These are phyloP conservation scores for Eudyptes chrysolophus DNA, from an alignment of 2,113 vertebrate genomes.

Conservation along the genomic window DNA sequence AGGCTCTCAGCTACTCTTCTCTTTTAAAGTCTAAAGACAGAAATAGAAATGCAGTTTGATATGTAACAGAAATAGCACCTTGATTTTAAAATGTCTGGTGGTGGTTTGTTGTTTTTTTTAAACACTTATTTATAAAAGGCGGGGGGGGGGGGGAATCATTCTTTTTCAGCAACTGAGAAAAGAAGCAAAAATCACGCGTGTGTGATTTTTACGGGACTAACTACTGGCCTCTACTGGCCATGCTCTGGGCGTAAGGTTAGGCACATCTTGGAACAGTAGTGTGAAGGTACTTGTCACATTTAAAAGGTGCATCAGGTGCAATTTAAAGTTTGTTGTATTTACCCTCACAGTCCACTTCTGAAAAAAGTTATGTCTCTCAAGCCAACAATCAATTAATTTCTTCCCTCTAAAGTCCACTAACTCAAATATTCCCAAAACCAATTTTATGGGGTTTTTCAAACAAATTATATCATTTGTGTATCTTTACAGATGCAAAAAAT, in stretches of 20 bases:
- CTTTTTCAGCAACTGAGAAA: not conserved
- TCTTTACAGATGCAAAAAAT: not conserved
- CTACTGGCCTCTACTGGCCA: not conserved
- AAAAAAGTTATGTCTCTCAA: not conserved
- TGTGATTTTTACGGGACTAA: not conserved
- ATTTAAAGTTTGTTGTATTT: not conserved
- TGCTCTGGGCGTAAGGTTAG: not conserved
- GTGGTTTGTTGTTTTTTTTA: not conserved
- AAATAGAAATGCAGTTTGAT: not conserved
- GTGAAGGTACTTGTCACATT: not conserved
- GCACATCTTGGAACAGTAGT: not conserved
- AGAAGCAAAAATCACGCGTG: not conserved
- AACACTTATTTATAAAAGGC: not conserved
- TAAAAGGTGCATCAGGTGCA: not conserved
- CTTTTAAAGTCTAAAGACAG: not conserved
- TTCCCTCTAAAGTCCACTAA: not conserved
- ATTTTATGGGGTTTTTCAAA: not conserved
- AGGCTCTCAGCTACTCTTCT: not conserved
- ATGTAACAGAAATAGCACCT: not conserved
- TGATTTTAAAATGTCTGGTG: not conserved
- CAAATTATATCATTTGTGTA: not conserved
- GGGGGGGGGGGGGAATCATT: not conserved
- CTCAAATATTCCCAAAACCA: not conserved
- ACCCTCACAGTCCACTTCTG: not conserved
- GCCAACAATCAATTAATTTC: not conserved